phyloP scores from a whole-genome alignment of 2,113 vertebrate species.

The Romanogobio albipinnatus region DNA sequence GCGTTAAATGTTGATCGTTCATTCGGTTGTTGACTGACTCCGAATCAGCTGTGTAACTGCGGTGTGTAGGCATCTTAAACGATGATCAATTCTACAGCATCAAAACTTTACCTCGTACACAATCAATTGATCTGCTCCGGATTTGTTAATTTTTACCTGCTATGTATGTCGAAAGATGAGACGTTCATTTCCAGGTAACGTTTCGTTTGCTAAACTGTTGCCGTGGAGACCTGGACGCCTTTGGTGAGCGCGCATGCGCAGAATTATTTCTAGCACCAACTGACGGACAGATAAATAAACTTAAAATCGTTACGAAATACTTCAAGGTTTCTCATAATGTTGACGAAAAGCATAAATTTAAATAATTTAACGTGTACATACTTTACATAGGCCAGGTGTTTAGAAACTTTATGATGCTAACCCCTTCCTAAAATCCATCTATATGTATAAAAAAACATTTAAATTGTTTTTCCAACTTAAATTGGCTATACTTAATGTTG shows the following conservation, averaged over 20 bases:
- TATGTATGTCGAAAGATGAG: not conserved
- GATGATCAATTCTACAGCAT: not conserved
- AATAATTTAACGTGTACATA: not conserved
- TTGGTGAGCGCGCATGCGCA: slow-evolving; percentile 45
- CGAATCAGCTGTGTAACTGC: not conserved
- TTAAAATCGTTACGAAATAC: not conserved
- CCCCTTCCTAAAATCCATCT: too few relatives aligned
- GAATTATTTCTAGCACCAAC: slow-evolving; percentile 23
- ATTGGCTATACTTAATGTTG: too few relatives aligned
- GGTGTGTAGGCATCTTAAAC: not conserved
- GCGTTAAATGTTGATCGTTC: not conserved
- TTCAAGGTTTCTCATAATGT: not conserved
- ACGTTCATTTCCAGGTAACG: not conserved
- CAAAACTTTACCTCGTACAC: not conserved
- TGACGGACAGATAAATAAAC: not conserved
- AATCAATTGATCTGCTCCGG: not conserved
- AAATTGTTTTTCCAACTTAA: too few relatives aligned
- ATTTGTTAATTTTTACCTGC: not conserved
- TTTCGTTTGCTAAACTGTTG: slow-evolving; percentile 33
- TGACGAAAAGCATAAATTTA: not conserved
- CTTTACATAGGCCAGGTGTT: too few relatives aligned
- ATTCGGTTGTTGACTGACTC: not conserved
- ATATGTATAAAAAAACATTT: too few relatives aligned
- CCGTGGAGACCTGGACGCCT: slow-evolving; percentile 63
- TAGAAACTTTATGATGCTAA: too few relatives aligned